Base-by-base conservation (phyloP, 2,797 vertebrate species). In the Dicrostonyx torquatus region DNA sequence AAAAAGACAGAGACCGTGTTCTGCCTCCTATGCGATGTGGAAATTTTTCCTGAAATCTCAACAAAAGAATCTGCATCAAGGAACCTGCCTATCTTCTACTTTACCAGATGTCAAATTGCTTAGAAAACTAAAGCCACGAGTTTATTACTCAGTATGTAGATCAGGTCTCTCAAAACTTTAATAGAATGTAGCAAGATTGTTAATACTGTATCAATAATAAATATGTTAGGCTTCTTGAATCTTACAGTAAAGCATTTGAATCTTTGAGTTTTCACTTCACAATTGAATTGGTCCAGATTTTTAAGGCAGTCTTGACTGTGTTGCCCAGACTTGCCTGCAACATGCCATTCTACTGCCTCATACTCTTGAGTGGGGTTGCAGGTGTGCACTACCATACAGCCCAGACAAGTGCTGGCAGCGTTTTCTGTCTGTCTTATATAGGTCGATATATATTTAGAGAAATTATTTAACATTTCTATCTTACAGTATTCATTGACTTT, bases 221-320 rank as follows among this genome's bases (percentile, higher is more conserved):
- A 40, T 34, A 43, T 31, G 18, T 48, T 75, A 85, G 31, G 62
- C n/a, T 85, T 60, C 48, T 37, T 83, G 48, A 93, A 45, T 92
- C 43, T 88, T 89, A 37, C 34, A 58, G 22, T 40, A 94, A 50
- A 90, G 68, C 5, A n/a, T 92, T 85, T 80, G 48, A 85, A 1
- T 72, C 14, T 72, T 91, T 79, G 37, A 80, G 55, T 93, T 93
- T 96, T 82, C 29, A 76, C 58, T 95, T 90, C 34, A 88, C 76
- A 92, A 88, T 88, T 94, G 64, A 93, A 66, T 64, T 62, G 11
- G 9, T 84, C 58, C 37, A 85, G 43, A 5, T 48, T 68, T 68
- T 85, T 85, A 80, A 60, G 53, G 40, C 55, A 80, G 24, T 80
- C 62, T 26, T 85, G 83, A 50, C 29, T 24, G 1, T 66, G 6